Evolutionary conservation across 2,113 vertebrate genomes (phyloP).

Genomic region (Trinectes maculatus): DNA sequence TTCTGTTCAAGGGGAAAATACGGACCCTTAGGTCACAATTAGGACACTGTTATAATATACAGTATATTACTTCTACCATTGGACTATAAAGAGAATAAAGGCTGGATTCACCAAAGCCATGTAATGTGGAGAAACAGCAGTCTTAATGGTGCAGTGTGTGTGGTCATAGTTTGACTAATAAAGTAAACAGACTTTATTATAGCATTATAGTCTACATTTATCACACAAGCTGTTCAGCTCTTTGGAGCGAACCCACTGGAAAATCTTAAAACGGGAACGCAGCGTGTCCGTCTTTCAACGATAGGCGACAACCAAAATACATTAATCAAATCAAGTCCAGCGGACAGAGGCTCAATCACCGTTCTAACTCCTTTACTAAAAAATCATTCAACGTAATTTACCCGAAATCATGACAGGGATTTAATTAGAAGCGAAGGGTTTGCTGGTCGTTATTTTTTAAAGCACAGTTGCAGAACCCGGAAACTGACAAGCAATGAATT

Average conservation of each 20-base stretch:
- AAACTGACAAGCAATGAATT: conserved; percentile 20
- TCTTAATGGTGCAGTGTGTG: too few relatives aligned
- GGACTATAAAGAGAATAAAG: neutral
- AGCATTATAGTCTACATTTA: conserved; percentile 3
- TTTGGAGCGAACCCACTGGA: conserved; percentile 5
- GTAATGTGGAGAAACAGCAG: too few relatives aligned
- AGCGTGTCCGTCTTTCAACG: conserved; percentile 48
- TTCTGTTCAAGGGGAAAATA: conserved; percentile 11
- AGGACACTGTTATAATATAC: neutral
- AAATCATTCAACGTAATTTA: conserved; percentile 56
- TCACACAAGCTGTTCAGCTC: conserved; percentile 1
- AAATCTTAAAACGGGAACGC: conserved; percentile 10
- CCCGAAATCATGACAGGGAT: conserved; percentile 55
- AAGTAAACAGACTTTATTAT: neutral
- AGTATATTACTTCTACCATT: neutral
- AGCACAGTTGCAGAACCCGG: conserved; percentile 9
- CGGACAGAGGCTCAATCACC: conserved; percentile 64
- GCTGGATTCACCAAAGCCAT: neutral
- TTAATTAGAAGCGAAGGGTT: conserved; percentile 61
- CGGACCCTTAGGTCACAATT: conserved; percentile 11
- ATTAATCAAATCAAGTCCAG: conserved; percentile 71
- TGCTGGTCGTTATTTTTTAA: too few relatives aligned
- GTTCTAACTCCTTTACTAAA: conserved; percentile 68
- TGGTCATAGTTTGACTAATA: too few relatives aligned
- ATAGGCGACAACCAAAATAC: conserved; percentile 52